Evolutionary conservation across 2,888 invertebrate species (phyloP), one percentile per base, ranked within the genome.

Genomic region (Campoplex nolae): DNA sequence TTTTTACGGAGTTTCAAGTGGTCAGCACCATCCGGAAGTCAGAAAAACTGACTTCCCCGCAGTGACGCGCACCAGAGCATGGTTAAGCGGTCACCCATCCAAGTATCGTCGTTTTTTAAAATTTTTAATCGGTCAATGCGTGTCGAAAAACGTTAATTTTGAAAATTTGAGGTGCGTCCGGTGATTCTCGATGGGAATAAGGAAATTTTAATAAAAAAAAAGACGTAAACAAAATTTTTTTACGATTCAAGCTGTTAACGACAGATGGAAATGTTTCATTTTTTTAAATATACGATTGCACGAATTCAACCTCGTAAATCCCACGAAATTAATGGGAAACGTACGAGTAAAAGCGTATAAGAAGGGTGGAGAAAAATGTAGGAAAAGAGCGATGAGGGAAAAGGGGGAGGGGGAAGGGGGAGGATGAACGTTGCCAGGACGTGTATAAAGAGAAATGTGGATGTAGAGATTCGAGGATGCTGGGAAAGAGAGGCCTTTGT

Each of bases 401-500:
- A 77, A 4, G 2, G 38, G 23, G 75, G 28, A 16, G 23, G 13
- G 16, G 23, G 62, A 23, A 4, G 3, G 45, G n/a, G 3, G 77
- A n/a, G 45, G 58, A 70, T 79, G 76, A 83, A 75, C 83, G 83
- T 76, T 45, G 75, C n/a, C 45, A 71, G n/a, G 28, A 56, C 62
- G 42, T 35, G 71, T 62, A 65, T 58, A 71, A 73, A 74, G 42
- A 54, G 71, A 67, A 84, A 11, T 16, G 58, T 23, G 80, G 51
- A n/a, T n/a, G 84, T 42, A 35, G 79, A 76, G 48, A 56, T 71
- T 82, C 71, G 75, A 79, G 82, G 70, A 83, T 78, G 70, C 54
- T 51, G 28, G 38, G 48, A 68, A 65, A 79, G 84, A 71, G 79
- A 71, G 38, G 79, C 82, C 84, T 87, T 87, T 87, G 87, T 87